These are phyloP conservation scores for Cantharis nigra DNA, from an alignment of 2,888 invertebrate species.

Conservation along the genomic window DNA sequence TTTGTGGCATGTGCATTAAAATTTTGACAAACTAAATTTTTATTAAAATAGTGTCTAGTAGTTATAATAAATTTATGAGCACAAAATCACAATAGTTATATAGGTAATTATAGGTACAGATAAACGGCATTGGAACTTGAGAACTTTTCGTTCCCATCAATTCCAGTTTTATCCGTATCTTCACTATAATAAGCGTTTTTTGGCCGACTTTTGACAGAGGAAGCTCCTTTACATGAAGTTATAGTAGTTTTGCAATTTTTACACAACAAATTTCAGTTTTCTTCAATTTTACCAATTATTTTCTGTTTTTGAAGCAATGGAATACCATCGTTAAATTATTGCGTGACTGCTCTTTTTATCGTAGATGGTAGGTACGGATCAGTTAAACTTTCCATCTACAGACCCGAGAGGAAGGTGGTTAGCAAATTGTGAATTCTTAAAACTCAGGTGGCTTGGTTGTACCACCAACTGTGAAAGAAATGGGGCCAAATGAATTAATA, in stretches of 20 bases:
- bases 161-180: not conserved
- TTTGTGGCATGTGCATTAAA: conserved; percentile 1
- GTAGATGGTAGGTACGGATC: too few relatives aligned
- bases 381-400: too few relatives aligned
- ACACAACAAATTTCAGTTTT: not conserved
- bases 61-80: not conserved
- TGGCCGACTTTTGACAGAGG: not conserved
- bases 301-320: not conserved
- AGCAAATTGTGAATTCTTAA: too few relatives aligned
- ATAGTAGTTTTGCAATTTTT: not conserved
- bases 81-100: not conserved
- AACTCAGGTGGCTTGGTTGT: too few relatives aligned
- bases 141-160: not conserved
- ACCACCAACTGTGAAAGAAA: too few relatives aligned
- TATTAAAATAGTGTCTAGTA: not conserved
- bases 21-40: not conserved
- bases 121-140: not conserved
- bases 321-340: too few relatives aligned
- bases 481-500: too few relatives aligned
- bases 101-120: not conserved
- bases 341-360: too few relatives aligned
- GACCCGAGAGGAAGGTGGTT: too few relatives aligned
- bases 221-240: not conserved
- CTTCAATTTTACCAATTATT: not conserved
- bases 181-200: not conserved